Base-by-base conservation (phyloP, 2,888 invertebrate species). In the Pyrochroa serraticornis region DNA sequence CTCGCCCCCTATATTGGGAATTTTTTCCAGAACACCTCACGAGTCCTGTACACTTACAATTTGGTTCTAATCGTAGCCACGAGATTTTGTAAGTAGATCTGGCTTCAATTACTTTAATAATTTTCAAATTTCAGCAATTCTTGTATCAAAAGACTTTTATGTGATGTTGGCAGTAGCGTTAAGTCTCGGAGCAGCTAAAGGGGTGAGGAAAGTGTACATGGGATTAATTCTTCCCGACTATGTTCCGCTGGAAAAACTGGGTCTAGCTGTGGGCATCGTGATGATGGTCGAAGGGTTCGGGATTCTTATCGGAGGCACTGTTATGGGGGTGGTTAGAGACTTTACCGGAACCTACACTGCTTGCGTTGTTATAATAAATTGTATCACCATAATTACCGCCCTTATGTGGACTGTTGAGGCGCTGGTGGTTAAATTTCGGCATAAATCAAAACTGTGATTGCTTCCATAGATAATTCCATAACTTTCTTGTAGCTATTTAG, bases 241-340 rank as follows among this genome's bases (percentile, higher is more conserved):
- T 66, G 87, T 90, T 5, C 86, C 88, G 0, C 75, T 90, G 36
- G 86, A 89, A 51, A 80, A 85, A 65, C 76, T 90, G 13, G 83
- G 88, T 1, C 85, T 85, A 39, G 90, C 90, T 2, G 84, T 85
- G 5, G 88, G 88, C 2, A 85, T 90, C 43, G 89, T 89, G 72
- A 88, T 87, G 84, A 82, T 89, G 58, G 81, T 83, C 58, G 89
- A 89, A 73, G 89, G 89, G 9, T 72, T 87, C 38, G 80, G 85
- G 38, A 82, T 87, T 39, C 76, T 87, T 46, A 77, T 79, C 1
- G 82, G 86, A 58, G 88, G 89, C 69, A 84, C 88, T 39, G 59
- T 86, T 48, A 76, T 89, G 58, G 89, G 88, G 69, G 73, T 82
- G 10, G 80, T 88, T 37, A 82, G 87, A 36, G 88, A 88, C 65